Percentiles rank a stretch among this genome's conserved stretches.
These are phyloP conservation scores for Andricus quercusramuli DNA, from an alignment of 2,888 invertebrate species.

Conservation along the genomic window DNA sequence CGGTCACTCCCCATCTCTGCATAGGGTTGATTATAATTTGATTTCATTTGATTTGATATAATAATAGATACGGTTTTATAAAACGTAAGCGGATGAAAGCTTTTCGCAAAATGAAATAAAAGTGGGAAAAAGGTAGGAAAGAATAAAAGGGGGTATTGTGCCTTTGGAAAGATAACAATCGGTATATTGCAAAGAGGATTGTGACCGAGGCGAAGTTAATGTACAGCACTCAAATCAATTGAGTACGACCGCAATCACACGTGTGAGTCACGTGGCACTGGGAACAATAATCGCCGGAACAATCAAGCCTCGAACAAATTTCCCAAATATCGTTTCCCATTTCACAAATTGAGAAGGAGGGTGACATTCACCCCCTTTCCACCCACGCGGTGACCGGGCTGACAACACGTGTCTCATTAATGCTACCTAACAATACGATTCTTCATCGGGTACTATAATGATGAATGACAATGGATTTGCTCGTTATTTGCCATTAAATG, in stretches of 20 bases:
- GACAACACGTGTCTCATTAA: neutral
- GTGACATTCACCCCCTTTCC: neutral
- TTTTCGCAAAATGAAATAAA: neutral
- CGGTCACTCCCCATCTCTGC: no score
- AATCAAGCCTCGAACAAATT: neutral
- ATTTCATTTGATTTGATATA: neutral
- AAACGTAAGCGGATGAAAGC: neutral
- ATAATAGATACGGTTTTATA: neutral
- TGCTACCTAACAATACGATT: neutral
- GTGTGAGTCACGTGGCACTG: neutral
- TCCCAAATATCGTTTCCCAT: neutral
- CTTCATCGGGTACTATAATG: neutral
- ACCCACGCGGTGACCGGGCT: no score
- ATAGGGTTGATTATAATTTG: no score
- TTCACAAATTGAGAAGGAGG: neutral
- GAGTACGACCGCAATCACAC: neutral
- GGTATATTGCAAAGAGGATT: neutral
- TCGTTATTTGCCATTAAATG: no score
- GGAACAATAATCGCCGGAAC: conserved; percentile 7
- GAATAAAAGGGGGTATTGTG: neutral
- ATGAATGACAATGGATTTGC: no score
- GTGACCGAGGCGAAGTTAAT: neutral
- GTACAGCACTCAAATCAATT: conserved; percentile 5
- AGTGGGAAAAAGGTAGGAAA: neutral
- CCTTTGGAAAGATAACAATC: neutral